A percentile compares a stretch with the other conserved stretches of the same genome.
Evolutionary conservation across 2,797 vertebrate genomes (phyloP).

Genomic region (Luscinia luscinia): DNA sequence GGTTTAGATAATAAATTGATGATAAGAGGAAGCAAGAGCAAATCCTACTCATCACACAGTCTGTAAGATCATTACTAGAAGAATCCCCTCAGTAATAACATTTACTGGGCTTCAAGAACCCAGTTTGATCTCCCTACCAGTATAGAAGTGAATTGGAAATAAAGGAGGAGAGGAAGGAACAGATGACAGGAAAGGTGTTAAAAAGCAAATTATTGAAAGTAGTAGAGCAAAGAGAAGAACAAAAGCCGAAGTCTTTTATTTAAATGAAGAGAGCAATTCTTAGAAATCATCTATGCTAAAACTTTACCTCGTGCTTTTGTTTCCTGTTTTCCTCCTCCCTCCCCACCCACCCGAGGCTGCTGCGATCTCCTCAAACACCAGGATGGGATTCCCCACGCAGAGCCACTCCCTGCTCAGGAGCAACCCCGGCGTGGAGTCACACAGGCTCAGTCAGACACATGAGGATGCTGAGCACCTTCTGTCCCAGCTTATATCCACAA

Average conservation of each 20-base stretch:
- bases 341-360: neutral
- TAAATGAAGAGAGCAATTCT: neutral
- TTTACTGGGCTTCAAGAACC: neutral
- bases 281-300: neutral
- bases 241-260: neutral
- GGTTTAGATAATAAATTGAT: neutral
- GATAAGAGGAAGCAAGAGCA: neutral
- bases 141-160: neutral
- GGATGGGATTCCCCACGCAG: neutral
- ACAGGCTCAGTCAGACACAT: neutral
- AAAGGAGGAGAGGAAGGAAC: neutral
- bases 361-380: neutral
- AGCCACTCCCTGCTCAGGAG: neutral
- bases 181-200: neutral
- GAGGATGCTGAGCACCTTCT: neutral
- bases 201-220: neutral
- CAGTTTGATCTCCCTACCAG: neutral
- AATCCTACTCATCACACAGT: neutral
- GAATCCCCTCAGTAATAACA: neutral
- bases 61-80: neutral
- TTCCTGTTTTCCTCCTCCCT: neutral
- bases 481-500: neutral
- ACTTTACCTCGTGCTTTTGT: neutral
- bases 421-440: neutral
- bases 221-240: neutral